Evolutionary conservation across 2,888 invertebrate species (phyloP).

Genomic region (Nomada flava): DNA sequence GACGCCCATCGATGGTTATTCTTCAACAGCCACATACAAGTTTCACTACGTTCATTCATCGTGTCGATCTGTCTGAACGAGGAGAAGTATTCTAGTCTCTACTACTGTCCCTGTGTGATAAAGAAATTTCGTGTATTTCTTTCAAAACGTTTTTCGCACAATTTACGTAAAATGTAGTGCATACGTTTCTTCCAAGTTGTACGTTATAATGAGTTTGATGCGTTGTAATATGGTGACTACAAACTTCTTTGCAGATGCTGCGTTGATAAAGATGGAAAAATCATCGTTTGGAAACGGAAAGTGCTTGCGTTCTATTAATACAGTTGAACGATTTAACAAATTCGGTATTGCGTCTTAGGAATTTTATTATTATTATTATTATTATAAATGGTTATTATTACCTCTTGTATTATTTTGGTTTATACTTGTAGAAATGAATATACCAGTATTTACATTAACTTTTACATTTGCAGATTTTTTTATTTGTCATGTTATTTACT

Average conservation of each 20-base stretch:
- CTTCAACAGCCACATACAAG: background rate
- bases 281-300: slow-evolving; percentile 26
- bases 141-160: background rate
- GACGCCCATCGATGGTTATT: slow-evolving; percentile 20
- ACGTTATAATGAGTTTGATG: slow-evolving; percentile 32
- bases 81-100: slow-evolving; percentile 42
- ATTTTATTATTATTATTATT: slow-evolving; percentile 75
- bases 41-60: background rate
- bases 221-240: slow-evolving; percentile 14
- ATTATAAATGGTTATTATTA: slow-evolving; percentile 59
- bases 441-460: slow-evolving; percentile 81
- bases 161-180: slow-evolving; percentile 35
- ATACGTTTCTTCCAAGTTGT: slow-evolving; percentile 67
- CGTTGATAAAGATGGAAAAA: slow-evolving; percentile 21
- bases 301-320: slow-evolving; percentile 46
- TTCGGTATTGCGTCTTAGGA: slow-evolving; percentile 79
- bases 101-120: background rate
- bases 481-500: background rate
- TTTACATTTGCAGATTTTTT: background rate
- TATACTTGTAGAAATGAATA: slow-evolving; percentile 82
- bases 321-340: slow-evolving; percentile 49
- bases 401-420: slow-evolving; percentile 77
- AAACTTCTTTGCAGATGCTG: slow-evolving; percentile 25
- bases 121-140: background rate
- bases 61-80: background rate